Evolutionary conservation across 2,888 invertebrate genomes (phyloP).

Genomic region (Polyommatus iphigenia): DNA sequence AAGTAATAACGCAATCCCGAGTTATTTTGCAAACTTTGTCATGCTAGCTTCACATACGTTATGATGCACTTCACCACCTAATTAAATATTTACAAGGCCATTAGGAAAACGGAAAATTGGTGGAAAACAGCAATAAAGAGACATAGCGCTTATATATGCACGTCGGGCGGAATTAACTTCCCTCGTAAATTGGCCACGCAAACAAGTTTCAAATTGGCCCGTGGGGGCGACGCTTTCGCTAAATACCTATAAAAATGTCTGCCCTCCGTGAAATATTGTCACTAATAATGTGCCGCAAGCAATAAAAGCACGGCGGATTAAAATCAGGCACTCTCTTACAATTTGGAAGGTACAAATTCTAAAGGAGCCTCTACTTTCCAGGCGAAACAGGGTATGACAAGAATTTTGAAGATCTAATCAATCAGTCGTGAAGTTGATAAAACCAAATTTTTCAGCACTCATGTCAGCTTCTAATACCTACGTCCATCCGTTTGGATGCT

Average conservation of each 20-base stretch:
- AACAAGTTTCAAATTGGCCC: conserved; percentile 79
- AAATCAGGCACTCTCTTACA: no score
- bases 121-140: conserved; percentile 36
- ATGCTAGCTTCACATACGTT: no score
- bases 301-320: conserved; percentile 40
- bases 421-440: no score
- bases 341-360: no score
- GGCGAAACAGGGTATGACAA: no score
- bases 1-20: no score
- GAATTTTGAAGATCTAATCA: no score
- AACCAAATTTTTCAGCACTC: no score
- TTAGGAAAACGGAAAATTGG: conserved; percentile 20
- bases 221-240: conserved; percentile 77
- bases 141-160: conserved; percentile 46
- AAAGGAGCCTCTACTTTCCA: no score
- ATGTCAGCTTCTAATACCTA: no score
- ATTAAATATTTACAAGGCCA: conserved; percentile 24
- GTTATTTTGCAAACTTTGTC: no score
- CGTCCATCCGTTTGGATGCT: no score
- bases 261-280: conserved; percentile 74
- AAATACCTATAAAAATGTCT: conserved; percentile 80
- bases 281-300: conserved; percentile 55
- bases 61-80: not conserved
- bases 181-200: conserved; percentile 71
- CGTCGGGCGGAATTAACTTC: conserved; percentile 50